These are phyloP conservation scores for Centruroides sculpturatus DNA, from an alignment of 1,140 invertebrate genomes.

Conservation along the genomic window DNA sequence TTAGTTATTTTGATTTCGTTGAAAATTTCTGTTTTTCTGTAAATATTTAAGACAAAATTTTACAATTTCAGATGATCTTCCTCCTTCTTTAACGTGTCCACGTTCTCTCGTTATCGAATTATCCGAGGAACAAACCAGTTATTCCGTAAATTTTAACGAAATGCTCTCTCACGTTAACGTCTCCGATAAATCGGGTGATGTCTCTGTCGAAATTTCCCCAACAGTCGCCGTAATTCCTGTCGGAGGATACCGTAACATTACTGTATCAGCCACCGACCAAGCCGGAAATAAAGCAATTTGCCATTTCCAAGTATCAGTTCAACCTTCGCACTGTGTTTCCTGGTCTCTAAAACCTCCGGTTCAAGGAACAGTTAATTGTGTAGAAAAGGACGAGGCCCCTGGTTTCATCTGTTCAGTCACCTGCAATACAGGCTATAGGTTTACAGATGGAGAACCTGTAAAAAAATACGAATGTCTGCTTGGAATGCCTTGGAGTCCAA, in stretches of 20 bases:
- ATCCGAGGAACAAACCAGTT: constrained; percentile 74
- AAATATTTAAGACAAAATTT: not conserved
- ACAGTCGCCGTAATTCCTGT: constrained; percentile 73
- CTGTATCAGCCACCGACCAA: constrained; percentile 74
- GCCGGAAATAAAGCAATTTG: constrained; percentile 80
- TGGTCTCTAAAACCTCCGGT: constrained; percentile 81
- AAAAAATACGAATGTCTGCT: constrained; percentile 65
- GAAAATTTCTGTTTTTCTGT: not conserved
- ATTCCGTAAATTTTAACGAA: constrained; percentile 83
- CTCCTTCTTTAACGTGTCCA: constrained; percentile 79
- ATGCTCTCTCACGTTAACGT: constrained; percentile 69
- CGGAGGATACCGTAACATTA: constrained; percentile 83
- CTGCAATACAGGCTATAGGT: constrained; percentile 65
- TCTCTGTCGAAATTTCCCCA: constrained; percentile 60
- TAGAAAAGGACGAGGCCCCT: constrained; percentile 43
- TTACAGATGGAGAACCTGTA: constrained; percentile 72
- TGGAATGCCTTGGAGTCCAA: constrained; percentile 58
- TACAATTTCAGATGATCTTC: constrained; percentile 59
- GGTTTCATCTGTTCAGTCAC: constrained; percentile 78
- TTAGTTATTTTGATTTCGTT: not conserved
- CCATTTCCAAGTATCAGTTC: constrained; percentile 71
- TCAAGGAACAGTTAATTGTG: constrained; percentile 74
- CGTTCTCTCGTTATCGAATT: constrained; percentile 86
- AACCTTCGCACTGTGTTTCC: constrained; percentile 84
- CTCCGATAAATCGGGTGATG: constrained; percentile 76